phyloP scores from a whole-genome alignment of 2,797 vertebrate species.

The Myiotriccus ornatus region DNA sequence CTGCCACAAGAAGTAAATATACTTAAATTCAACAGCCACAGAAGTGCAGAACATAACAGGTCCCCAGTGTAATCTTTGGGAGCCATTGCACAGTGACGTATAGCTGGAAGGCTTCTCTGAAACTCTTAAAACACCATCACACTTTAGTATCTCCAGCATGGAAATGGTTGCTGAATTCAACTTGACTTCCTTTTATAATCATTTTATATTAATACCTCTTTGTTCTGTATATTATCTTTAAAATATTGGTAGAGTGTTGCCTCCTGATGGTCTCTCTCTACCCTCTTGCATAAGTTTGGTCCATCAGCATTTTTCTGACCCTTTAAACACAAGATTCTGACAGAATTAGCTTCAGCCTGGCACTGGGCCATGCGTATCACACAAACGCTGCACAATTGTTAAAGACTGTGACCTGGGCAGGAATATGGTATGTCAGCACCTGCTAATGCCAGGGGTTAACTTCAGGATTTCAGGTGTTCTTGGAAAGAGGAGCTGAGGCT shows the following conservation, averaged over 20 bases:
- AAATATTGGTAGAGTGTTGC: background rate
- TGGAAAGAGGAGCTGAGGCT: background rate
- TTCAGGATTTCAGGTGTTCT: background rate
- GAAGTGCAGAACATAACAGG: background rate
- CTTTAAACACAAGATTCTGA: background rate
- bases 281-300: background rate
- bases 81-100: background rate
- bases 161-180: constrained; percentile 54
- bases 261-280: background rate
- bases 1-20: background rate
- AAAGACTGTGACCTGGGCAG: background rate
- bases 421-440: background rate
- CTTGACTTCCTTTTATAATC: background rate
- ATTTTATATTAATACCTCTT: background rate
- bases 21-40: constrained; percentile 49
- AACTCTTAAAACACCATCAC: background rate
- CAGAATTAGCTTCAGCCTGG: background rate
- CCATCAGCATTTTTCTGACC: constrained; percentile 7
- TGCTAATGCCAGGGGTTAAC: background rate
- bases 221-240: background rate
- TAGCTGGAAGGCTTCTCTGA: background rate
- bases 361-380: background rate
- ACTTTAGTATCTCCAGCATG: background rate
- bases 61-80: background rate
- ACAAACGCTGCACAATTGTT: background rate